A percentile compares a stretch with the other conserved stretches of the same genome.
These are phyloP conservation scores for Rhopilema esculentum DNA, from an alignment of 30 jellyfish, hydroid and myxozoan species.

Conservation along the genomic window DNA sequence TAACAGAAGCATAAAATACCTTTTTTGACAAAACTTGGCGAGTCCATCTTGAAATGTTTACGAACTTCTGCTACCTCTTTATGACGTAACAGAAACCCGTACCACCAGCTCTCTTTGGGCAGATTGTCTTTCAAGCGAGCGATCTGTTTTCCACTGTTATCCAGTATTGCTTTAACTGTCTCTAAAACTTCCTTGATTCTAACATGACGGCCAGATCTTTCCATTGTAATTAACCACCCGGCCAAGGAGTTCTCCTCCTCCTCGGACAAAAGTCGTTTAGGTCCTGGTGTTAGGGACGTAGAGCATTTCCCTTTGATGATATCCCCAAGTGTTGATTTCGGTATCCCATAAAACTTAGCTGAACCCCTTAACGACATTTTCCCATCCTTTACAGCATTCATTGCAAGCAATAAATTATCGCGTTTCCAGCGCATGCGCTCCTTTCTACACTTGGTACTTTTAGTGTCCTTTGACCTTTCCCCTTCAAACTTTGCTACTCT, in stretches of 20 bases:
- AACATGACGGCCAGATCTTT: conserved; percentile 52
- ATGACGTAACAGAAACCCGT: conserved; percentile 73
- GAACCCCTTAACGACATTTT: conserved; percentile 51
- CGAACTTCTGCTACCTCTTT: conserved; percentile 56
- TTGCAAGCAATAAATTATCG: conserved; percentile 44
- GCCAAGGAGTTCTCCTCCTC: conserved; percentile 63
- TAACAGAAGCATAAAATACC: background rate
- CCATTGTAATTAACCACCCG: conserved; percentile 63
- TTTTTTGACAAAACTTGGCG: background rate
- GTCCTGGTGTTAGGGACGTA: conserved; percentile 10
- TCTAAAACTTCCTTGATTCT: conserved; percentile 42
- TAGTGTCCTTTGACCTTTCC: background rate
- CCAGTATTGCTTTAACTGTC: conserved; percentile 67
- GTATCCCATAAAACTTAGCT: conserved; percentile 44
- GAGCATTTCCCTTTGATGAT: conserved; percentile 42
- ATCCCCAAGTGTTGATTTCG: conserved; percentile 64
- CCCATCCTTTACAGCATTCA: conserved; percentile 46
- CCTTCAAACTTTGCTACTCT: background rate
- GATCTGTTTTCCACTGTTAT: conserved; percentile 33
- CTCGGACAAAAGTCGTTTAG: conserved; percentile 44
- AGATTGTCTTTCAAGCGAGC: conserved; percentile 70
- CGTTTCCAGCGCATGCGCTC: conserved; percentile 56
- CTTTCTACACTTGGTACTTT: background rate
- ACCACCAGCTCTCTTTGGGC: conserved; percentile 78
- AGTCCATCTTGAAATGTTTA: conserved; percentile 1